Conservation (phyloP, 2,113 vertebrate species). For the Bettongia penicillata region DNA sequence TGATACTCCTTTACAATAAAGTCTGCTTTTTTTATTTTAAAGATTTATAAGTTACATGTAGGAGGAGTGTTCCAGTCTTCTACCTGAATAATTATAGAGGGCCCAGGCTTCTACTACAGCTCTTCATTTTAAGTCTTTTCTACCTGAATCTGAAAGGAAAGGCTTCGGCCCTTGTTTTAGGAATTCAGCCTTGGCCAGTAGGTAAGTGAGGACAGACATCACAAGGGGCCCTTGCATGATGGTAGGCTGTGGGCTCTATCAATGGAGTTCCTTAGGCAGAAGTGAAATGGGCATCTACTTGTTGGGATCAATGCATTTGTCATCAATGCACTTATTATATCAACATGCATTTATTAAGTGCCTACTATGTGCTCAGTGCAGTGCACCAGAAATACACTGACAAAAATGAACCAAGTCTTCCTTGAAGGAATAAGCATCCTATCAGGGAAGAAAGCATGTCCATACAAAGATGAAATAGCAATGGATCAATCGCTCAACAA, state of each 20-base stretch:
- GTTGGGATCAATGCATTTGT: neutral
- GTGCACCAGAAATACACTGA: neutral
- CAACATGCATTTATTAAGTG: neutral
- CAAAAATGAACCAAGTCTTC: neutral
- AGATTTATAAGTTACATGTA: too few species aligned
- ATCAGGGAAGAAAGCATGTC: neutral
- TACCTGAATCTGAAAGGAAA: too few species aligned
- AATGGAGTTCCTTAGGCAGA: too few species aligned
- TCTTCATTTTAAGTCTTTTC: too few species aligned
- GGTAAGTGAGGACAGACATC: too few species aligned
- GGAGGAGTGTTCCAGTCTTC: too few species aligned
- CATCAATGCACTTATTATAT: neutral
- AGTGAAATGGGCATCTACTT: neutral
- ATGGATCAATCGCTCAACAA: neutral
- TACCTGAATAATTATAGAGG: too few species aligned
- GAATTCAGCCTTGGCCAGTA: too few species aligned
- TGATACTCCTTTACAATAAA: neutral
- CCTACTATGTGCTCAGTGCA: neutral
- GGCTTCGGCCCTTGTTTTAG: too few species aligned
- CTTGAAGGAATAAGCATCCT: constrained; percentile 15
- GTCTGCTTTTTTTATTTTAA: neutral
- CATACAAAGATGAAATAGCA: neutral
- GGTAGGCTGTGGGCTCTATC: too few species aligned
- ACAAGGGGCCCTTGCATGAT: too few species aligned
- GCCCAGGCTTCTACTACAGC: too few species aligned